A percentile compares a stretch with the other conserved stretches of the same genome.
Evolutionary conservation across 2,113 vertebrate species (phyloP).

Genomic region (Barbus barbus): DNA sequence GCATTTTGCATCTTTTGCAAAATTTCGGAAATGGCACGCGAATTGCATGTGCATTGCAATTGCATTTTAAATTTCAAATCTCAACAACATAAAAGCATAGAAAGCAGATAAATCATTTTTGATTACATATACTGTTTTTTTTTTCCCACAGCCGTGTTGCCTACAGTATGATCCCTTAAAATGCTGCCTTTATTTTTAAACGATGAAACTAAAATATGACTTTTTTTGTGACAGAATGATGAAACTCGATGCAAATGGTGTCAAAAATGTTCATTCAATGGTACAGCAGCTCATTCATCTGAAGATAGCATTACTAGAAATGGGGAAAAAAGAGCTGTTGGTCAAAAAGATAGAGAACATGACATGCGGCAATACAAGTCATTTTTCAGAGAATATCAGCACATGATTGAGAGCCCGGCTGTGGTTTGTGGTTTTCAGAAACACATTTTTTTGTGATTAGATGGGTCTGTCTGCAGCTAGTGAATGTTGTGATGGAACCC

Average conservation of each 20-base stretch:
- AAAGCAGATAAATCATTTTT: too few relatives aligned
- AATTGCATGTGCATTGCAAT: background rate
- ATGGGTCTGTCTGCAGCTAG: constrained; percentile 23
- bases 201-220: background rate
- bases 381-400: constrained; percentile 14
- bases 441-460: constrained; percentile 11
- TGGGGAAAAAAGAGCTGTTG: constrained; percentile 7
- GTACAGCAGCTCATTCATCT: constrained; percentile 6
- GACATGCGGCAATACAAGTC: background rate
- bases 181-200: background rate
- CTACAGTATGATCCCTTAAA: background rate
- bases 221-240: constrained; percentile 19
- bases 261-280: background rate
- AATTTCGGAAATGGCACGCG: background rate
- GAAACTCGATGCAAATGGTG: background rate
- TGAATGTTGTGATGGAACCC: constrained; percentile 36
- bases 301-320: background rate
- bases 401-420: background rate
- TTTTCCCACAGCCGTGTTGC: background rate
- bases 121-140: too few relatives aligned
- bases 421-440: constrained; percentile 21
- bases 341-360: constrained; percentile 22
- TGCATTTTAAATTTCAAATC: background rate
- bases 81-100: too few relatives aligned
- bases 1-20: background rate